Evolutionary conservation across 2,888 invertebrate genomes (phyloP).

Genomic region (Tenodera sinensis): DNA sequence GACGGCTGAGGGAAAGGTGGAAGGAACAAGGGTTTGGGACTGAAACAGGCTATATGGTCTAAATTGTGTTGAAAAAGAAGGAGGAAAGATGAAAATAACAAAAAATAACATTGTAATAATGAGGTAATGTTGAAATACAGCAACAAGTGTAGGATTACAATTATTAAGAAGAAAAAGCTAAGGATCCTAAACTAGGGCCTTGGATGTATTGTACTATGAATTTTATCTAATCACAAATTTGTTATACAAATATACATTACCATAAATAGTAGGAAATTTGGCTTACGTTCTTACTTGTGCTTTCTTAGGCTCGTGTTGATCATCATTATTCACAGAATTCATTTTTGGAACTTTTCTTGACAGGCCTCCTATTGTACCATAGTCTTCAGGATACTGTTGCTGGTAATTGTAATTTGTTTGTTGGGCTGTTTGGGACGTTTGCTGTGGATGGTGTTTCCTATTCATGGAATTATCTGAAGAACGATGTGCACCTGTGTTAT

Average conservation of each 20-base stretch:
- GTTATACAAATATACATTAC: background rate
- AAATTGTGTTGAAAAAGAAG: too few relatives aligned
- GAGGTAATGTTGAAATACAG: background rate
- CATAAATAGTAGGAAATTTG: slow-evolving; percentile 33
- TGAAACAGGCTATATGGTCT: too few relatives aligned
- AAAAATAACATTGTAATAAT: too few relatives aligned
- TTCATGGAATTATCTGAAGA: background rate
- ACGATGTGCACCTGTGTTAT: background rate
- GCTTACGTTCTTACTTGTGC: slow-evolving; percentile 43
- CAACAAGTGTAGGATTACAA: background rate
- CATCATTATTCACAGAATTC: slow-evolving; percentile 7
- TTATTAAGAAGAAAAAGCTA: too few relatives aligned
- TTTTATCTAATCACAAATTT: background rate
- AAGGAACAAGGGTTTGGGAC: too few relatives aligned
- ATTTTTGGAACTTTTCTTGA: slow-evolving; percentile 31
- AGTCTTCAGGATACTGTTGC: slow-evolving; percentile 30
- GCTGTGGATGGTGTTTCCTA: background rate
- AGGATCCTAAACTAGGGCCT: background rate
- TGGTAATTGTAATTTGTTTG: background rate
- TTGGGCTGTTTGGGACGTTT: background rate
- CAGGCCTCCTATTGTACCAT: slow-evolving; percentile 33
- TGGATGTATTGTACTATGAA: background rate
- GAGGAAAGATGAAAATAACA: too few relatives aligned
- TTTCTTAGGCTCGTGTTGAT: slow-evolving; percentile 36
- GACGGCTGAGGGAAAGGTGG: too few relatives aligned